phyloP scores from a whole-genome alignment of 2,113 vertebrate species.

The Origma solitaria region DNA sequence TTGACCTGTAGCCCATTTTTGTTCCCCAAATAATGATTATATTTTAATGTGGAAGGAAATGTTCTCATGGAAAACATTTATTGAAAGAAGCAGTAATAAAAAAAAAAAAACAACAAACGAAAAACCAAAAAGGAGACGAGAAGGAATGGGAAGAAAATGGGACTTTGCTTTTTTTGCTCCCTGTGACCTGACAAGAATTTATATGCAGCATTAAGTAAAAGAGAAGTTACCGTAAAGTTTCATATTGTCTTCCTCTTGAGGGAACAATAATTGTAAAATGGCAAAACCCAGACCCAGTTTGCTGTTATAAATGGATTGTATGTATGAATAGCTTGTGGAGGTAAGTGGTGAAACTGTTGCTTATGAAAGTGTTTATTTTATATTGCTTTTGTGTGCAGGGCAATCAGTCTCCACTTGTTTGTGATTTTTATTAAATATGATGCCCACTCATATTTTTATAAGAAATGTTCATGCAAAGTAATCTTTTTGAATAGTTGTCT shows the following conservation, averaged over 20 bases:
- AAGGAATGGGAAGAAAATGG: background rate
- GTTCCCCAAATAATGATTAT: background rate
- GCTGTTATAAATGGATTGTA: constrained; percentile 15
- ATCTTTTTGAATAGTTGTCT: background rate
- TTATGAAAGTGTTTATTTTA: constrained; percentile 40
- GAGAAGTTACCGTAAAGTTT: constrained; percentile 27
- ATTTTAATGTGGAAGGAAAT: background rate
- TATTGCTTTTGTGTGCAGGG: background rate
- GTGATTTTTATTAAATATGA: constrained; percentile 53
- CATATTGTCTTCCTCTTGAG: background rate
- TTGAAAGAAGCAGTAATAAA: background rate
- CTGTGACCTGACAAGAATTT: constrained; percentile 13
- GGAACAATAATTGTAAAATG: constrained; percentile 29
- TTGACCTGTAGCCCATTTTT: background rate
- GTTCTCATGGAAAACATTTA: background rate
- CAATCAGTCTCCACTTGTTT: background rate
- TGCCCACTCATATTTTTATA: constrained; percentile 19
- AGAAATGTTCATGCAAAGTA: constrained; percentile 37
- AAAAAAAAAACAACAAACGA: background rate
- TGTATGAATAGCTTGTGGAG: constrained; percentile 7
- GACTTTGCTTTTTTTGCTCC: background rate
- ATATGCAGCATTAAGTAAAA: background rate
- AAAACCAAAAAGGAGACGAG: background rate
- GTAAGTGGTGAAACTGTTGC: constrained; percentile 17
- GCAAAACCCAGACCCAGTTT: background rate